A percentile compares a stretch with the other conserved stretches of the same genome.
These are phyloP conservation scores for Ceraclea dissimilis DNA, from an alignment of 2,888 invertebrate species.

Conservation along the genomic window DNA sequence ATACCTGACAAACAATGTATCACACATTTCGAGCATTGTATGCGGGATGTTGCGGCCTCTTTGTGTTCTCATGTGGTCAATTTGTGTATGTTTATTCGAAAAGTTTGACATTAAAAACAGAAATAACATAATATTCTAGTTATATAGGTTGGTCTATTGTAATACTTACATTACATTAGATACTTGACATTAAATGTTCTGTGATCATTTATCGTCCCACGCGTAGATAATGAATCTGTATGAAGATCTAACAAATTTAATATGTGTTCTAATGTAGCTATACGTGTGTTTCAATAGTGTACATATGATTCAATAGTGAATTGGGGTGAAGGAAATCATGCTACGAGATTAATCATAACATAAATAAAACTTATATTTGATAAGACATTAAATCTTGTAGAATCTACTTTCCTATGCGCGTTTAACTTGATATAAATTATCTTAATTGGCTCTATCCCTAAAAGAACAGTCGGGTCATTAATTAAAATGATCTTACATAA, in stretches of 20 bases:
- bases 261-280: no score
- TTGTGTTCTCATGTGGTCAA: constrained; percentile 20
- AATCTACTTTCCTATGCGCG: not conserved
- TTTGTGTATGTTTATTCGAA: constrained; percentile 24
- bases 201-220: no score
- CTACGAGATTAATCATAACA: no score
- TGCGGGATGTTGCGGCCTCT: constrained; percentile 9
- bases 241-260: no score
- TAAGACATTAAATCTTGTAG: not conserved
- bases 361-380: no score
- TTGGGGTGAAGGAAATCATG: no score
- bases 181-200: no score
- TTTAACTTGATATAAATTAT: not conserved
- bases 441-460: not conserved
- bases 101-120: constrained; percentile 21
- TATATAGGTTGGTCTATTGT: no score
- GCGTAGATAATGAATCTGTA: no score
- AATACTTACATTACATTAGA: no score
- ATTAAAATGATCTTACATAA: not conserved
- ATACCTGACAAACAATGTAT: not conserved
- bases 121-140: constrained; percentile 15
- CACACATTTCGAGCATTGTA: not conserved
- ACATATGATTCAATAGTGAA: no score
- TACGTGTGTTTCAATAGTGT: no score
- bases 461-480: not conserved